phyloP scores from a whole-genome alignment of 2,797 vertebrate species.

The Tenualosa ilisha region DNA sequence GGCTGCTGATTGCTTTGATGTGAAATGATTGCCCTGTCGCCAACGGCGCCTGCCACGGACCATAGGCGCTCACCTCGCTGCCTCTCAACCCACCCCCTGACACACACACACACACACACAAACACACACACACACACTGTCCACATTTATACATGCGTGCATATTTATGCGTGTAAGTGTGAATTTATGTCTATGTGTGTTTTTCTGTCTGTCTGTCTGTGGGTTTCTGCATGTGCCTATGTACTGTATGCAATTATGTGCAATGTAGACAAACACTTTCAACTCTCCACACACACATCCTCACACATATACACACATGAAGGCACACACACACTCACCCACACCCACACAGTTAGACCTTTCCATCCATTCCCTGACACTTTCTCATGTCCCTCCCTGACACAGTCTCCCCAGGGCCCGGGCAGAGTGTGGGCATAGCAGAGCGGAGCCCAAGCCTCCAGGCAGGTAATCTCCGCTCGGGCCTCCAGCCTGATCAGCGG shows the following conservation, averaged over 20 bases:
- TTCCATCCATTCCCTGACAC: neutral
- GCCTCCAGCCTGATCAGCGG: slow-evolving; percentile 58
- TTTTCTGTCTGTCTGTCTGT: too few species aligned
- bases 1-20: slow-evolving; percentile 75
- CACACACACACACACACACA: slow-evolving; percentile 38
- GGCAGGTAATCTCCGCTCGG: slow-evolving; percentile 20
- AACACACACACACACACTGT: slow-evolving; percentile 25
- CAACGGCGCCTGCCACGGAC: slow-evolving; percentile 55
- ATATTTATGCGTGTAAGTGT: too few species aligned
- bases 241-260: neutral
- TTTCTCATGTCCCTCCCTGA: neutral
- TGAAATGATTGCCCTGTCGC: slow-evolving; percentile 71
- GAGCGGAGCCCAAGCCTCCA: neutral
- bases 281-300: neutral
- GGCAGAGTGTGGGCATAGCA: neutral
- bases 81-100: slow-evolving; percentile 42
- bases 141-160: neutral
- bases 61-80: slow-evolving; percentile 48
- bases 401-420: slow-evolving; percentile 30
- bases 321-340: slow-evolving; percentile 32
- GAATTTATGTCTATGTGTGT: too few species aligned
- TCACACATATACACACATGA: neutral
- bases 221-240: too few species aligned
- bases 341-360: neutral
- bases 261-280: too few species aligned